Evolutionary conservation across 2,888 invertebrate genomes (phyloP), one percentile per base, ranked within the genome.

Genomic region (Xanthostigma xanthostigma): DNA sequence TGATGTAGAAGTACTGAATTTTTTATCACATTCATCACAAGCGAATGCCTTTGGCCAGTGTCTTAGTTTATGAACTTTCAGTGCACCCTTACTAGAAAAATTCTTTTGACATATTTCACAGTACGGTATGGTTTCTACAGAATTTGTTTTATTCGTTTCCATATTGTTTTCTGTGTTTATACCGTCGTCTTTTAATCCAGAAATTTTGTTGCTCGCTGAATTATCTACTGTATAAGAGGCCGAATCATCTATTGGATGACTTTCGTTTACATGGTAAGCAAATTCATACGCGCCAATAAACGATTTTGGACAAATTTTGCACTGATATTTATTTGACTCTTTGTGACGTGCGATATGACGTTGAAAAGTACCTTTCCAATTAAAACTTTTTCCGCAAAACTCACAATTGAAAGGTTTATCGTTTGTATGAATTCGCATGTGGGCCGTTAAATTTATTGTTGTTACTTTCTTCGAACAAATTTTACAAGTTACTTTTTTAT

Each of bases 381-480:
- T 48, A 43, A 51, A 53, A 27, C 35, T 41, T 34, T 38, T 45
- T n/a, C 13, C 27, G 37, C 53, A 53, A 27, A 51, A 27, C 12
- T 27, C 27, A 27, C 27, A 27, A 14, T 38, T 13, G 11, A 40
- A 46, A 8, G 46, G 46, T n/a, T 40, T 46, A 12, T 46, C 46
- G 11, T 46, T 46, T 12, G 46, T 46, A n/a, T 46, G 46, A n/a
- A 35, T 46, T 10, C 46, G 17, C 46, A 46, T 46, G 8, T 46
- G 46, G 1, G 39, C 13, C 9, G 17, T 13, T 8, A 46, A 11
- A 34, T 46, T 27, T 6, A 27, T 17, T 27, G 27, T 27, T 27
- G 27, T 27, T 27, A 27, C 27, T 12, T 17, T 37, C 33, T 48
- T 48, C 11, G 43, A 14, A 36, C 48, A 48, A 13, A 36, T 41